phyloP scores from a whole-genome alignment of 2,797 vertebrate species.

The Hirundo rustica region DNA sequence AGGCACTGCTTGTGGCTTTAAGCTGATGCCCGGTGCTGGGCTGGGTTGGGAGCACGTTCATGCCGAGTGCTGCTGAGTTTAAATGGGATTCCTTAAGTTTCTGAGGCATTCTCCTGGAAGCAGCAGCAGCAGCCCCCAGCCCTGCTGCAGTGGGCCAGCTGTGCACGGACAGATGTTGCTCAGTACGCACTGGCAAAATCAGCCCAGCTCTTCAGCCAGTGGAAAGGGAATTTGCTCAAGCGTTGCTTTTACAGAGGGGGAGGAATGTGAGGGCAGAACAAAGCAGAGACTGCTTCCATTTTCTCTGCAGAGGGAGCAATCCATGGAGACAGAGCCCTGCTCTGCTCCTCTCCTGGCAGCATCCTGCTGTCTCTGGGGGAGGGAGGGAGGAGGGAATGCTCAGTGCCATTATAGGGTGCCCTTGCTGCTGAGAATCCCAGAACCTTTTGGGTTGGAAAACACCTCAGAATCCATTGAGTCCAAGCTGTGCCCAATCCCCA shows the following conservation, averaged over 20 bases:
- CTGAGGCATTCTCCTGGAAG: conserved; percentile 14
- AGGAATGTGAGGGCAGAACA: background rate
- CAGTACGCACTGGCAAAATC: background rate
- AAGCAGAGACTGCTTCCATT: conserved; percentile 15
- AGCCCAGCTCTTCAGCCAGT: background rate
- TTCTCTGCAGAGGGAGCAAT: background rate
- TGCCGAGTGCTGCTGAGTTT: background rate
- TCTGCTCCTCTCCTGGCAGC: conserved; percentile 17
- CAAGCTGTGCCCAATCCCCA: background rate
- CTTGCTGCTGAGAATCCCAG: background rate
- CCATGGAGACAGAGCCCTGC: background rate
- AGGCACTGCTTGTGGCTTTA: background rate
- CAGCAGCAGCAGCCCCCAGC: conserved; percentile 29
- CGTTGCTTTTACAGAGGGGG: background rate
- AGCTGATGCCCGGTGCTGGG: background rate
- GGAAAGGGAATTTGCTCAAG: conserved; percentile 20
- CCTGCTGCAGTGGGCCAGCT: conserved; percentile 24
- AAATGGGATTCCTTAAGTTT: background rate
- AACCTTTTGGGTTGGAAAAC: background rate
- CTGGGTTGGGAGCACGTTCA: background rate
- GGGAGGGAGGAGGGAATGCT: background rate
- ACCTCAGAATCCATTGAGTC: background rate
- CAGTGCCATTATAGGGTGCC: background rate
- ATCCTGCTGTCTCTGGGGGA: background rate
- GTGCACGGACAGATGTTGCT: conserved; percentile 56